Evolutionary conservation across 1,140 invertebrate species (phyloP), one percentile per base, ranked within the genome.

Genomic region (Drosophila nigrodunni): DNA sequence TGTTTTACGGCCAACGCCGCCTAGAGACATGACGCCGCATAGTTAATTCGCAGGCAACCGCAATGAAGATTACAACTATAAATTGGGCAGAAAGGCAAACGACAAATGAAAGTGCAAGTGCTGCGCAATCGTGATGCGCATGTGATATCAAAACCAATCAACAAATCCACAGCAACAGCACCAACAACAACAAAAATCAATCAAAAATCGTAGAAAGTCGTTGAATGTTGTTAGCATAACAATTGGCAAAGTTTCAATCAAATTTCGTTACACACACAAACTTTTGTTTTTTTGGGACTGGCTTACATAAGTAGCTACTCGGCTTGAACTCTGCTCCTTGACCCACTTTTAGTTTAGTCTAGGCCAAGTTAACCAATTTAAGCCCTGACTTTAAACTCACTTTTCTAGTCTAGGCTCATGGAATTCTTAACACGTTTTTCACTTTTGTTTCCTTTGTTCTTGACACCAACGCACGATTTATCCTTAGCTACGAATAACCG

Each of bases 31-130:
- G 70, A 73, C 52, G 46, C 60, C 74, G 85, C 83, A 88, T 88
- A 89, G 74, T 78, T 76, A 88, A 88, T 88, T 75, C 52, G 71
- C 78, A 73, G 10, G 52, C 35, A 52, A 37, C n/a, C 46, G 43
- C 69, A 75, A 71, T 11, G 9, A 43, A 5, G 10, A 11, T 43
- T n/a, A 58, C 9, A 21, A 60, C 69, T 47, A 71, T 49, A 61
- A 44, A 25, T 77, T 80, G 78, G 66, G 25, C 25, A 30, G 3
- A 30, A 30, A 30, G 25, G 25, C 25, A 74, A 85, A 77, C 83
- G 81, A 74, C 43, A 73, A 77, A 89, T 71, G 86, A 89, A 89
- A 89, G 86, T 85, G 85, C 85, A 89, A 89, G 85, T 86, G 67
- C 21, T 64, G 80, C 52, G 37, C 68, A 73, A 46, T 21, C 67